A percentile compares a stretch with the other conserved stretches of the same genome.
phyloP scores from a whole-genome alignment of 1,140 invertebrate species.

The Drosophila ercepeae region DNA sequence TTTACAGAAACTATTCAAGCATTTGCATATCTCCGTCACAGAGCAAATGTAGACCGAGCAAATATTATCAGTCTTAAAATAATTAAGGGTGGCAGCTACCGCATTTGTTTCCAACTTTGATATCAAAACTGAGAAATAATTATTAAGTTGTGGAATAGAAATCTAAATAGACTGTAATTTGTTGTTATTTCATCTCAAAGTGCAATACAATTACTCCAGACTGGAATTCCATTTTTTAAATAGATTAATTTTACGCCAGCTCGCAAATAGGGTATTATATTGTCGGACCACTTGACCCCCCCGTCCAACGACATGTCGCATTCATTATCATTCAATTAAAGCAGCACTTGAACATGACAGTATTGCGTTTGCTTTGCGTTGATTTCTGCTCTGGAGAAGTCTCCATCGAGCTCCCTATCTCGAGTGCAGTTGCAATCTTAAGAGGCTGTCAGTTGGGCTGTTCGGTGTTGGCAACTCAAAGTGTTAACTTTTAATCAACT shows the following conservation, averaged over 20 bases:
- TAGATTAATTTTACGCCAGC: not conserved
- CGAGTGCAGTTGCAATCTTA: not conserved
- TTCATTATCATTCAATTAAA: slow-evolving; percentile 37
- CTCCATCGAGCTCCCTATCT: not conserved
- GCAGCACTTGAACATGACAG: slow-evolving; percentile 28
- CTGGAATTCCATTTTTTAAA: too few species aligned
- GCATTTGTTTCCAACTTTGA: not conserved
- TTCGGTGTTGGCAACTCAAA: not conserved
- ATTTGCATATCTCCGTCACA: not conserved
- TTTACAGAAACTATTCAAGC: not conserved
- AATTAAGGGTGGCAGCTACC: not conserved
- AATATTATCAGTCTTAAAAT: not conserved
- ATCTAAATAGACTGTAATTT: too few species aligned
- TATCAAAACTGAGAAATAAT: not conserved
- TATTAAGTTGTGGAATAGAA: too few species aligned
- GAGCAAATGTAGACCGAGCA: not conserved
- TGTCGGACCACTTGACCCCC: slow-evolving; percentile 5
- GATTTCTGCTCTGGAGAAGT: not conserved
- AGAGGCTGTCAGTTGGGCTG: not conserved
- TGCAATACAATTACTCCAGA: too few species aligned
- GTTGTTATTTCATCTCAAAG: too few species aligned
- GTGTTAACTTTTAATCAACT: not conserved
- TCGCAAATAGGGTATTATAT: not conserved
- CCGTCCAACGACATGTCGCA: not conserved
- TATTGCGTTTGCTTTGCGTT: not conserved